phyloP scores from a whole-genome alignment of 2,797 vertebrate genomes.

The Pachyuromys duprasi region DNA sequence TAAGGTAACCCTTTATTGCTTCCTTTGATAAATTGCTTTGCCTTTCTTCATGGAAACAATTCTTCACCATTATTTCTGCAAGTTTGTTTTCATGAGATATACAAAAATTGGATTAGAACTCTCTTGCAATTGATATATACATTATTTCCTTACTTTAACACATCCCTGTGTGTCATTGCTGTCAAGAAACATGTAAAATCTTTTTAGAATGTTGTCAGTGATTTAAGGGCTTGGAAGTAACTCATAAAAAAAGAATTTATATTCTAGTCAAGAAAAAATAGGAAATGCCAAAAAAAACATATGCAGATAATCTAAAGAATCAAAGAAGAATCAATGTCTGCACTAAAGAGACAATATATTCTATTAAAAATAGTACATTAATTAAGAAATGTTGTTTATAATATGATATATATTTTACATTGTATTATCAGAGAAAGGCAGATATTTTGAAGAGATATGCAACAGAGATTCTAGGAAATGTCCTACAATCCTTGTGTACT shows the following conservation, averaged over 20 bases:
- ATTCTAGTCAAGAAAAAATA: neutral
- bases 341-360: neutral
- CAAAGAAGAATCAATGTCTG: neutral
- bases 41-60: neutral
- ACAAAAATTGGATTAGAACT: neutral
- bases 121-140: neutral
- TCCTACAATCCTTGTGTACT: neutral
- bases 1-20: conserved; percentile 83
- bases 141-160: neutral
- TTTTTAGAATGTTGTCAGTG: neutral
- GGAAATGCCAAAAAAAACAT: neutral
- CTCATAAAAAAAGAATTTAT: neutral
- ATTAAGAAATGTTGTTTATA: neutral
- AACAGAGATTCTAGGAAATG: neutral
- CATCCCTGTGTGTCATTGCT: neutral
- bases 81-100: neutral
- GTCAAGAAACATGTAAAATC: neutral
- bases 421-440: neutral
- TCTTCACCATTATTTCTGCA: neutral
- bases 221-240: neutral
- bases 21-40: neutral
- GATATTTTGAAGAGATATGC: neutral
- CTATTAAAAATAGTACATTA: neutral
- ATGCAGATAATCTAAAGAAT: neutral
- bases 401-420: no score